These are phyloP conservation scores for Smutsia temminckii DNA, from an alignment of 2,797 vertebrate genomes.

Conservation along the genomic window DNA sequence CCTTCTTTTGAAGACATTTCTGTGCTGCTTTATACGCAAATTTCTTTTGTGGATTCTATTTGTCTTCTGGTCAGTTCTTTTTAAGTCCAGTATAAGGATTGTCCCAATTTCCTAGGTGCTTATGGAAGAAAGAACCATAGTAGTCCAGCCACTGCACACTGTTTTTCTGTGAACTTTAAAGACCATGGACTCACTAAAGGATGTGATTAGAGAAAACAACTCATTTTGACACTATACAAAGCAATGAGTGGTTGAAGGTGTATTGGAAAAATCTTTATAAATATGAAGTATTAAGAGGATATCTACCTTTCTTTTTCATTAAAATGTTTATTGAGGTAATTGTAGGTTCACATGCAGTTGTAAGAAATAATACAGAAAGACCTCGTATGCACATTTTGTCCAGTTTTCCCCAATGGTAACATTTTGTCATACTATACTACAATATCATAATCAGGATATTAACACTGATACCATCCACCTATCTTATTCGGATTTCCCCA, in stretches of 20 bases:
- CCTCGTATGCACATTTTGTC: background rate
- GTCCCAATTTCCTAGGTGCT: conserved; percentile 60
- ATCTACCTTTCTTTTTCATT: conserved; percentile 21
- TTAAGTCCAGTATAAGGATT: conserved; percentile 59
- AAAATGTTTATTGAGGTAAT: background rate
- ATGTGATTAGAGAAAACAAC: conserved; percentile 46
- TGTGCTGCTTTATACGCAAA: conserved; percentile 57
- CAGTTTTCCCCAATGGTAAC: background rate
- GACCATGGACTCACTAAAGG: background rate
- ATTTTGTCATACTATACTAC: background rate
- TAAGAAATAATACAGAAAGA: background rate
- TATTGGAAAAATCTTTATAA: background rate
- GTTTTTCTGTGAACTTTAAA: conserved; percentile 64
- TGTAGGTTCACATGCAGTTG: background rate
- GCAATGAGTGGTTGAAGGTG: background rate
- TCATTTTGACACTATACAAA: conserved; percentile 11
- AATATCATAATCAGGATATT: background rate
- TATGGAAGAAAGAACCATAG: conserved; percentile 47
- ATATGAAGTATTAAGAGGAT: background rate
- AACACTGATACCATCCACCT: background rate
- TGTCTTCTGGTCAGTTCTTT: conserved; percentile 56
- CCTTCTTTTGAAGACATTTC: conserved; percentile 67
- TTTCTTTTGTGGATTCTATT: conserved; percentile 67
- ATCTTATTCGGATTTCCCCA: background rate
- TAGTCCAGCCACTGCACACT: background rate